These are phyloP conservation scores for Hylaeus volcanicus DNA, from an alignment of 1,140 invertebrate genomes.

Conservation along the genomic window DNA sequence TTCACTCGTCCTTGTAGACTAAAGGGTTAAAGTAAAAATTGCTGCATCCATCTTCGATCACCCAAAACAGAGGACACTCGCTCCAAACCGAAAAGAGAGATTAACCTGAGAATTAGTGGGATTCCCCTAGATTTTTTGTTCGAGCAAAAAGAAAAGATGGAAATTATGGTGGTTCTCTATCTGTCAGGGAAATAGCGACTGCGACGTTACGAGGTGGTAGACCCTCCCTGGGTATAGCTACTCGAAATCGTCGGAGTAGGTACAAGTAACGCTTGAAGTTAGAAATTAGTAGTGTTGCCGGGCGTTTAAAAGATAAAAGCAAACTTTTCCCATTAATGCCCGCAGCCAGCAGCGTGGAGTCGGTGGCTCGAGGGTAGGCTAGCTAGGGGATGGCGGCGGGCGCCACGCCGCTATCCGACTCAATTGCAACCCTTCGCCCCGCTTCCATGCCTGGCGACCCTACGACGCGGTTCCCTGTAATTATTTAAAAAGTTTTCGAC, in stretches of 20 bases:
- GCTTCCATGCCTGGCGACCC: slow-evolving; percentile 1
- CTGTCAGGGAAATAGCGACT: slow-evolving; percentile 48
- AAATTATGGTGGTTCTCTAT: slow-evolving; percentile 59
- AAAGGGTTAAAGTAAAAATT: too few relatives aligned
- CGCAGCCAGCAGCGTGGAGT: slow-evolving; percentile 61
- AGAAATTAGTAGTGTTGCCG: slow-evolving; percentile 80
- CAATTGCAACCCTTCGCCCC: slow-evolving; percentile 72
- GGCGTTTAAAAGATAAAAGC: slow-evolving; percentile 81
- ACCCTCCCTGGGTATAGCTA: slow-evolving; percentile 25
- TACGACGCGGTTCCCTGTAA: slow-evolving; percentile 68
- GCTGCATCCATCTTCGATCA: too few relatives aligned
- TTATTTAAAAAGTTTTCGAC: slow-evolving; percentile 79
- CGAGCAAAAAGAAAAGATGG: slow-evolving; percentile 41
- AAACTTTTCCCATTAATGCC: slow-evolving; percentile 81
- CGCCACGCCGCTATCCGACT: slow-evolving; percentile 65
- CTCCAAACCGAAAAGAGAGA: too few relatives aligned
- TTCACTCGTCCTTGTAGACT: too few relatives aligned
- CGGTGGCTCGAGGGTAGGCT: slow-evolving; percentile 28
- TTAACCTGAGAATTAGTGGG: slow-evolving; percentile 5
- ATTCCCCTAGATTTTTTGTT: slow-evolving; percentile 17
- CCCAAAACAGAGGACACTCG: too few relatives aligned
- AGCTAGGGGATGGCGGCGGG: slow-evolving; percentile 7
- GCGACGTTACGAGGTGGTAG: slow-evolving; percentile 42
- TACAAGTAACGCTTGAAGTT: slow-evolving; percentile 78
- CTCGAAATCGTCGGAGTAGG: slow-evolving; percentile 66